Evolutionary conservation across 2,888 invertebrate genomes (phyloP).

Genomic region (Caenorhabditis panamensis): DNA sequence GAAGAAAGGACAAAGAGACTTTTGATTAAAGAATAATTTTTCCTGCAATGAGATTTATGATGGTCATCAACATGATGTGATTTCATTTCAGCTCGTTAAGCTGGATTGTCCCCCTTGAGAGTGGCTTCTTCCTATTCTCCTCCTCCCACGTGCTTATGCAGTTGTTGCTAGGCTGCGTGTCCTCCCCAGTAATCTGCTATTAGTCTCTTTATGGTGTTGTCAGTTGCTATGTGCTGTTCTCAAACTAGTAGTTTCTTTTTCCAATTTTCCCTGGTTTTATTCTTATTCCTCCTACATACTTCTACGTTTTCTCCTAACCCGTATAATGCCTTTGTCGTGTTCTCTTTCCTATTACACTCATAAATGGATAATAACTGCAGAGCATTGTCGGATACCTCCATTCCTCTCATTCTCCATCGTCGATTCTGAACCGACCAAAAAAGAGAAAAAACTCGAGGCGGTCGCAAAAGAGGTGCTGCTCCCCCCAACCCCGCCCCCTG

Average conservation of each 20-base stretch:
- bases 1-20: not conserved
- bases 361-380: constrained; percentile 11
- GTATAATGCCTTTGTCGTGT: constrained; percentile 4
- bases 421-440: constrained; percentile 6
- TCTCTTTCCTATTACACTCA: constrained; percentile 9
- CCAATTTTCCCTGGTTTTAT: constrained; percentile 19
- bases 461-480: constrained; percentile 55
- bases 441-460: constrained; percentile 31
- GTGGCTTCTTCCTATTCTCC: not conserved
- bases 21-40: not conserved
- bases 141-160: constrained; percentile 21
- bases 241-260: constrained; percentile 4
- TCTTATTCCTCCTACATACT: not conserved
- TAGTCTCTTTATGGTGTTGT: constrained; percentile 1
- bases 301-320: not conserved
- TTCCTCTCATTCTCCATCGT: constrained; percentile 1
- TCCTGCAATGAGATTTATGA: not conserved
- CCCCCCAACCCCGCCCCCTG: constrained; percentile 33
- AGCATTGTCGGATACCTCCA: constrained; percentile 9
- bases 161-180: constrained; percentile 19
- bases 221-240: constrained; percentile 4
- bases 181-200: not conserved
- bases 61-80: not conserved
- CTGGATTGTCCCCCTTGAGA: constrained; percentile 5
- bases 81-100: not conserved